Evolutionary conservation across 2,888 invertebrate genomes (phyloP).

Genomic region (Eremobia ochroleuca): DNA sequence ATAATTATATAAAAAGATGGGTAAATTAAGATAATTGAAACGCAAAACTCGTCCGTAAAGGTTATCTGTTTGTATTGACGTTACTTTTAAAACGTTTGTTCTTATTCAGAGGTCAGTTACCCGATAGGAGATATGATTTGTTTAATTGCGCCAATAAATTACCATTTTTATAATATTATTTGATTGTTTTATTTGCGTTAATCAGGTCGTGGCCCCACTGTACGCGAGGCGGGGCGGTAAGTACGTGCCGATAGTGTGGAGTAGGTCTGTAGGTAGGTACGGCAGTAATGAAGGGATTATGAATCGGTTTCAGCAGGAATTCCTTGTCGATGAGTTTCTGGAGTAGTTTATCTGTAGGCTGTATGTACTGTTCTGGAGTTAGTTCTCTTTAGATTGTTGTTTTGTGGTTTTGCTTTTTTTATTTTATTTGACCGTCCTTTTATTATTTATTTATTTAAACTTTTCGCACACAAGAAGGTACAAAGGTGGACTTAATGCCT

Average conservation of each 20-base stretch:
- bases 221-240: slow-evolving; percentile 6
- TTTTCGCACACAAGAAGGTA: no score
- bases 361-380: not conserved
- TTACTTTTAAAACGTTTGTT: slow-evolving; percentile 69
- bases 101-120: slow-evolving; percentile 70
- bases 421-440: no score
- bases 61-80: slow-evolving; percentile 63
- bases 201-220: slow-evolving; percentile 57
- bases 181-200: slow-evolving; percentile 48
- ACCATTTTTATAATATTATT: slow-evolving; percentile 35
- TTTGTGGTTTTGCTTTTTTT: not conserved
- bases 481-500: no score
- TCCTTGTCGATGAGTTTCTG: slow-evolving; percentile 2
- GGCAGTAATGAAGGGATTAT: not conserved
- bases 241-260: slow-evolving; percentile 6
- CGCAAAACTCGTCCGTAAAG: slow-evolving; percentile 56
- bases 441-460: no score
- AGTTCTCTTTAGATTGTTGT: not conserved
- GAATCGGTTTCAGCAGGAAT: not conserved
- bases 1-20: slow-evolving; percentile 26
- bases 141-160: slow-evolving; percentile 37
- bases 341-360: not conserved
- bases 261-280: not conserved
- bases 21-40: slow-evolving; percentile 52
- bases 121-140: slow-evolving; percentile 61